Evolutionary conservation across 2,797 vertebrate species (phyloP).

Genomic region (Atherinosoma microstoma): DNA sequence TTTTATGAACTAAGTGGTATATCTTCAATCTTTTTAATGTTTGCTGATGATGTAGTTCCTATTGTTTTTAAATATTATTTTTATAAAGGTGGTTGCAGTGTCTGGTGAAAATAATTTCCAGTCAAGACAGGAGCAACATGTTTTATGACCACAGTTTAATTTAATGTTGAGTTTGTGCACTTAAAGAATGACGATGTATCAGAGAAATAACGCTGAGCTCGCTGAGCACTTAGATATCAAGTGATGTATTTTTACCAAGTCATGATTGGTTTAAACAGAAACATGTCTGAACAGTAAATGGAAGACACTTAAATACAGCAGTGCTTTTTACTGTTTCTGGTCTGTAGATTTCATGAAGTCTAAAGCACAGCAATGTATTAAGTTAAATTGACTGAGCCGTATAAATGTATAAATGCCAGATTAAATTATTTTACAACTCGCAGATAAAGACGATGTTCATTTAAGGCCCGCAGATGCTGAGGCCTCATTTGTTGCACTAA

Average conservation of each 20-base stretch:
- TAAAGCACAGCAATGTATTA: constrained; percentile 19
- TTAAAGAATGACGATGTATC: constrained; percentile 13
- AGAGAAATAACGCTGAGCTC: not conserved
- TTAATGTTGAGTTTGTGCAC: constrained; percentile 20
- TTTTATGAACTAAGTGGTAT: constrained; percentile 29
- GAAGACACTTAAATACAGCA: not conserved
- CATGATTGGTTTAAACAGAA: not conserved
- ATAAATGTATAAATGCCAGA: too few relatives aligned
- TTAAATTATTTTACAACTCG: too few relatives aligned
- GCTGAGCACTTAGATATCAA: not conserved
- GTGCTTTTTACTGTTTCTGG: not conserved
- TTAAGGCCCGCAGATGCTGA: constrained; percentile 15
- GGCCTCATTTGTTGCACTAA: constrained; percentile 20
- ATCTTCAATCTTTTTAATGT: constrained; percentile 4
- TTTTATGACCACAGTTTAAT: not conserved
- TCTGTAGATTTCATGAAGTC: constrained; percentile 18
- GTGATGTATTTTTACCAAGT: not conserved
- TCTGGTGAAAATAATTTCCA: constrained; percentile 28
- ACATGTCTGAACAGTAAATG: not conserved
- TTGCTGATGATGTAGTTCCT: constrained; percentile 33
- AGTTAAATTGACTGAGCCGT: too few relatives aligned
- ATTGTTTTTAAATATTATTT: constrained; percentile 4
- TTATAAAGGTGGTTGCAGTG: constrained; percentile 9
- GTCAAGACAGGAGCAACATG: not conserved
- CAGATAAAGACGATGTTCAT: not conserved